Evolutionary conservation across 2,888 invertebrate genomes (phyloP).

Genomic region (Conistra vaccinii): DNA sequence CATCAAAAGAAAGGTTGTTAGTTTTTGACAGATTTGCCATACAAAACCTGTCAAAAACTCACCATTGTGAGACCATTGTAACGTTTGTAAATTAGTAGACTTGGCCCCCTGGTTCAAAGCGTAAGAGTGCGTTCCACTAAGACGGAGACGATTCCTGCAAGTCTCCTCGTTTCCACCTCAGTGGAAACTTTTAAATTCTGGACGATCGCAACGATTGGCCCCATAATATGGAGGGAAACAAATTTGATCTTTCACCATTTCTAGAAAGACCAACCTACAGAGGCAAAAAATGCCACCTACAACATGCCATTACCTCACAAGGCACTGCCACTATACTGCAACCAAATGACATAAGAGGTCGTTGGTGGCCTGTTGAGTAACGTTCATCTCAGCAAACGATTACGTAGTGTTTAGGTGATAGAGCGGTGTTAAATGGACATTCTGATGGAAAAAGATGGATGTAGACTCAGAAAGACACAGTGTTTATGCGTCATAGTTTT

Average conservation of each 20-base stretch:
- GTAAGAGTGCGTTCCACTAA: too few relatives aligned
- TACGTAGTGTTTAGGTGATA: constrained; percentile 36
- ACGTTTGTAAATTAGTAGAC: too few relatives aligned
- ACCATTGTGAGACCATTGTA: too few relatives aligned
- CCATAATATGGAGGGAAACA: not conserved
- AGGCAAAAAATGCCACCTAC: not conserved
- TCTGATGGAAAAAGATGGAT: not conserved
- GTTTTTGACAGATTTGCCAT: too few relatives aligned
- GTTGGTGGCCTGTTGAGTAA: constrained; percentile 37
- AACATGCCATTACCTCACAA: constrained; percentile 17
- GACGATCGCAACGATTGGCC: not conserved
- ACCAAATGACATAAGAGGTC: constrained; percentile 50
- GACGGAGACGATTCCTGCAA: too few relatives aligned
- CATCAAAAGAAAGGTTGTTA: too few relatives aligned
- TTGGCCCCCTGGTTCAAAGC: too few relatives aligned
- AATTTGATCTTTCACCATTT: not conserved
- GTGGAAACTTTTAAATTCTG: too few relatives aligned
- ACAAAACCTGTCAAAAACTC: too few relatives aligned
- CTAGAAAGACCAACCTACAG: not conserved
- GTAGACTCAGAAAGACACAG: not conserved
- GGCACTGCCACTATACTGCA: constrained; percentile 14
- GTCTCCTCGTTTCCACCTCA: too few relatives aligned
- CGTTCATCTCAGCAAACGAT: constrained; percentile 36
- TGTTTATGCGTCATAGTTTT: not conserved
- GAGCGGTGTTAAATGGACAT: not conserved